phyloP scores from a whole-genome alignment of 2,113 vertebrate genomes.

The Ascaphus truei region DNA sequence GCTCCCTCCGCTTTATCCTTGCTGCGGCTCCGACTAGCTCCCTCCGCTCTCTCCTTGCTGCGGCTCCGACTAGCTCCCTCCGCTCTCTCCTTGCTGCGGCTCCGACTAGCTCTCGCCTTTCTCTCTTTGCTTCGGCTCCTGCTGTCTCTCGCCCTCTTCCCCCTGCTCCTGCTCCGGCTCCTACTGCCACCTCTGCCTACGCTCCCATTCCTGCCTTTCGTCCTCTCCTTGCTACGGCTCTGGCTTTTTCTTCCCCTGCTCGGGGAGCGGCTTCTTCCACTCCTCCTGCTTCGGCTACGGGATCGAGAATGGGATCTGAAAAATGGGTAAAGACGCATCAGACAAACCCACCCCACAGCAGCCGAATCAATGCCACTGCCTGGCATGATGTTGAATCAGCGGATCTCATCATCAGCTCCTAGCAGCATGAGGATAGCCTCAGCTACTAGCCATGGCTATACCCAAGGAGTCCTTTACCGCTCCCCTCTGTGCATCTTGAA shows the following conservation, averaged over 20 bases:
- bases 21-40: conserved; percentile 61
- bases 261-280: too few species aligned
- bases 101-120: conserved; percentile 38
- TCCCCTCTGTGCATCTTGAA: background rate
- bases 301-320: conserved; percentile 80
- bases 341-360: too few species aligned
- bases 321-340: too few species aligned
- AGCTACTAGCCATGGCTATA: background rate
- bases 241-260: too few species aligned
- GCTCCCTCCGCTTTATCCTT: conserved; percentile 53
- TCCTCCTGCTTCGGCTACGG: conserved; percentile 71
- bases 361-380: too few species aligned
- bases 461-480: background rate
- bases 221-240: conserved; percentile 74
- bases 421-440: too few species aligned
- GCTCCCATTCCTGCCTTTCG: too few species aligned
- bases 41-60: conserved; percentile 44
- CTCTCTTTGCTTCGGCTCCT: conserved; percentile 61
- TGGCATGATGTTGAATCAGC: too few species aligned
- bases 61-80: conserved; percentile 34
- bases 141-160: conserved; percentile 59
- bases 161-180: conserved; percentile 62
- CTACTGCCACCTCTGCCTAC: too few species aligned
- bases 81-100: conserved; percentile 58
- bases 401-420: too few species aligned